phyloP scores from a whole-genome alignment of 2,797 vertebrate genomes.

The Chaetodon trifasciatus region DNA sequence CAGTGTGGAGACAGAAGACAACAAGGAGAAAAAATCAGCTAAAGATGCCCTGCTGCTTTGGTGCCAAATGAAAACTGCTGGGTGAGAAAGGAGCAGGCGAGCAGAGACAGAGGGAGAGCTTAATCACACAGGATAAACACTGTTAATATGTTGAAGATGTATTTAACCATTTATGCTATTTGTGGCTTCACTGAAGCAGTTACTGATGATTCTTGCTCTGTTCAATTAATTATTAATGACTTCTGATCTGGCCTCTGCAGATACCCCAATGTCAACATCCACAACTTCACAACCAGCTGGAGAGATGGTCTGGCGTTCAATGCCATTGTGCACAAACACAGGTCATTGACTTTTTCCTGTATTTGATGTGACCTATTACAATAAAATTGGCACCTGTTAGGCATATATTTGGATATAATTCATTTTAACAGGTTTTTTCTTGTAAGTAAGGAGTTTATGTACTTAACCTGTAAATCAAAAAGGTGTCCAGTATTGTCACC shows the following conservation, averaged over 20 bases:
- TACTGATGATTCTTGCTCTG: conserved; percentile 18
- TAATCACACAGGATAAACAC: conserved; percentile 17
- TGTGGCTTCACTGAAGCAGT: not conserved
- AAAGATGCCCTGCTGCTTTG: conserved; percentile 95
- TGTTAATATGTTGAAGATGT: conserved; percentile 4
- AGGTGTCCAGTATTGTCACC: conserved; percentile 8
- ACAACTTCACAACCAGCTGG: conserved; percentile 98
- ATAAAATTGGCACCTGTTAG: conserved; percentile 3
- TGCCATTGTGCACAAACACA: conserved; percentile 96
- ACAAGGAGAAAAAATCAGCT: conserved; percentile 95
- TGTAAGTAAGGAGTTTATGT: conserved; percentile 23
- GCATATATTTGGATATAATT: not conserved
- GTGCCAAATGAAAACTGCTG: conserved; percentile 98
- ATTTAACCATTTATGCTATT: conserved; percentile 4
- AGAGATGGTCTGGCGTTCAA: conserved; percentile 95
- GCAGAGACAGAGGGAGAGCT: not conserved
- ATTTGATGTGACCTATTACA: conserved; percentile 20
- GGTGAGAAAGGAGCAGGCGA: conserved; percentile 80
- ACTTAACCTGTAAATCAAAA: conserved; percentile 15
- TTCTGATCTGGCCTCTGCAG: conserved; percentile 77
- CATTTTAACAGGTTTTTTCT: not conserved
- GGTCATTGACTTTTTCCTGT: conserved; percentile 82
- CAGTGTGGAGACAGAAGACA: conserved; percentile 95
- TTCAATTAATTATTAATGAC: conserved; percentile 71
- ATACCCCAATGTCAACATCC: conserved; percentile 95